Conservation (phyloP, 2,888 invertebrate species). For the Luffia ferchaultella region DNA sequence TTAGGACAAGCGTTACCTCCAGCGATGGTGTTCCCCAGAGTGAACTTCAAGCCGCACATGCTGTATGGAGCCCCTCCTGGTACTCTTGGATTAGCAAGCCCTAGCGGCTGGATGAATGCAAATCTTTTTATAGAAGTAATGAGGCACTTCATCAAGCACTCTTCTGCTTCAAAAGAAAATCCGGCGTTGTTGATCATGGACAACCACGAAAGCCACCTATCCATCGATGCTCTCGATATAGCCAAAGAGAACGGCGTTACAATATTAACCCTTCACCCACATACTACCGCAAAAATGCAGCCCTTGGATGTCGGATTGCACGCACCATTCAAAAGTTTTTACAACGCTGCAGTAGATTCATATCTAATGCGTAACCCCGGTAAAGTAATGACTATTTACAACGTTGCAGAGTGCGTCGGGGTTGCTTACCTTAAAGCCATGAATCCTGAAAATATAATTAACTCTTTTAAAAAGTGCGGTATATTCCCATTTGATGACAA, state of each 20-base stretch:
- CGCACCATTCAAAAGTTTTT: not conserved
- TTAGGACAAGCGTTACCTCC: constrained; percentile 13
- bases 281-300: no score
- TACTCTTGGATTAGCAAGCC: constrained; percentile 17
- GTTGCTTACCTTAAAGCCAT: not conserved
- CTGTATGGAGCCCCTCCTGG: constrained; percentile 16
- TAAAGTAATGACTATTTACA: not conserved
- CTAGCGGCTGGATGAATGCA: constrained; percentile 18
- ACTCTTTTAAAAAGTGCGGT: no score
- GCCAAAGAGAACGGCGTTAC: not conserved
- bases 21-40: constrained; percentile 14
- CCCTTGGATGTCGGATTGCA: not conserved
- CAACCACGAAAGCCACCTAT: not conserved
- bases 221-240: not conserved
- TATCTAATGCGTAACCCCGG: not conserved
- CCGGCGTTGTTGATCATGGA: not conserved
- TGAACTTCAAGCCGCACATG: constrained; percentile 16
- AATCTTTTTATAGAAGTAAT: constrained; percentile 7
- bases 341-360: not conserved
- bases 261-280: not conserved
- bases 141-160: not conserved
- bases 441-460: not conserved
- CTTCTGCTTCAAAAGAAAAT: not conserved
- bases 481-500: not conserved
- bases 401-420: not conserved